Evolutionary conservation across 2,888 invertebrate species (phyloP), one percentile per base, ranked within the genome.

Genomic region (Oscheius sp.): DNA sequence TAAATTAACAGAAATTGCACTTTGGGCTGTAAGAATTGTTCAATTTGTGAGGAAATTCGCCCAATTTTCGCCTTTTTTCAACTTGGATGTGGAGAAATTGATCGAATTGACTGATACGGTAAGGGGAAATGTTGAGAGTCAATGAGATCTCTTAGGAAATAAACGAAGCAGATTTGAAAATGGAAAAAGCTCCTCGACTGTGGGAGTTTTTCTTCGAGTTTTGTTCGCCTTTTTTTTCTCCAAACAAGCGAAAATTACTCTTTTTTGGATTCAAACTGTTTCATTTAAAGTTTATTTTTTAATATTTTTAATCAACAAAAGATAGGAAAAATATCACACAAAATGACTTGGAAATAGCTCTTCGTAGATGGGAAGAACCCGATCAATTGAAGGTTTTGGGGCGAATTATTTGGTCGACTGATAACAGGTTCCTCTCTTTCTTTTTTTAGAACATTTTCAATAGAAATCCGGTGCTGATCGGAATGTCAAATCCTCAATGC

Each of bases 91-190:
- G 4, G 61, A 61, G 20, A 42, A n/a, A 29, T 20, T 61, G 17
- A 61, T 61, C 15, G n/a, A 45, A 4, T 17, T 61, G 20, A 27
- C 23, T 2, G 29, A 61, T 61, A 42, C 39, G 42, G 61, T 61
- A 61, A 29, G 29, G 6, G 17, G 17, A 17, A 31, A n/a, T n/a
- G 29, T 4, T 10, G 17, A 15, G 6, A 6, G 31, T 3, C 8
- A 29, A n/a, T 2, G 6, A 27, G 27, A 27, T n/a, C 12, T 20
- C 34, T 55, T 37, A 55, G 55, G 34, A 33, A 33, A 17, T 55
- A 29, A n/a, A 34, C 6, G 55, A 55, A 20, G 6, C 33, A 1
- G 42, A 45, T 15, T 20, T 61, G 31, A 45, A 6, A 45, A 27
- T 39, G 29, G 20, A 8, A n/a, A 27, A 17, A 8, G 27, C 29